A percentile compares a stretch with the other conserved stretches of the same genome.
These are phyloP conservation scores for silkworm (Bombyx mori) DNA, from an alignment of 1,140 invertebrate genomes.

Conservation along the genomic window DNA sequence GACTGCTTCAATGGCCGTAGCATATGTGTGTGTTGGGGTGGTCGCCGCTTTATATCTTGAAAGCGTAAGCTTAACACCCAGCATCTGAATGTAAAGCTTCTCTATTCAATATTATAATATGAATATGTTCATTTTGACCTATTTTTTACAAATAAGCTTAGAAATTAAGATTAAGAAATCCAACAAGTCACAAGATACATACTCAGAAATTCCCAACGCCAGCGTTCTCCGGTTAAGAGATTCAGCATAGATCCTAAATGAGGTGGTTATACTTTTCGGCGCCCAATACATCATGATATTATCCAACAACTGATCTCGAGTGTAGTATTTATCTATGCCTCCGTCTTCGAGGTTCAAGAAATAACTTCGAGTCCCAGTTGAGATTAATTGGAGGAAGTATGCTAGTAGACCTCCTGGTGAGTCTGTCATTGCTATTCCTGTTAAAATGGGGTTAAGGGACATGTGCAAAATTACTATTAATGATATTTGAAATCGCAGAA, in stretches of 20 bases:
- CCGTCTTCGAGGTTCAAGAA: constrained; percentile 76
- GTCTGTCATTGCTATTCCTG: constrained; percentile 73
- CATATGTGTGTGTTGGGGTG: too few species aligned
- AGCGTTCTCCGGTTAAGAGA: constrained; percentile 42
- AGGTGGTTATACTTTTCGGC: constrained; percentile 80
- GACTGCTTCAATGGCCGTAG: too few species aligned
- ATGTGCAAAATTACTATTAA: too few species aligned
- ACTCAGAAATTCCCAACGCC: neutral
- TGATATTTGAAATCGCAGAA: too few species aligned
- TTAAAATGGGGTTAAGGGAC: constrained; percentile 12
- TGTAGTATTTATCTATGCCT: constrained; percentile 71
- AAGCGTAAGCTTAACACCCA: too few species aligned
- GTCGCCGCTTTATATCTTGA: too few species aligned
- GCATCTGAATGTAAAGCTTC: too few species aligned
- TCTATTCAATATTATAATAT: too few species aligned
- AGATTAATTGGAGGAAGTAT: constrained; percentile 89
- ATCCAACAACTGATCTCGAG: constrained; percentile 82
- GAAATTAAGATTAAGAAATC: too few species aligned
- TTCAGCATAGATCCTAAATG: constrained; percentile 81
- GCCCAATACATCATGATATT: constrained; percentile 91
- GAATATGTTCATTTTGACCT: too few species aligned
- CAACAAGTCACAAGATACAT: neutral
- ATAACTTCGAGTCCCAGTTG: constrained; percentile 76
- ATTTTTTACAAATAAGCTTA: too few species aligned
- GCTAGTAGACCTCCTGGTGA: constrained; percentile 82